Evolutionary conservation across 2,113 vertebrate species (phyloP).

Genomic region (Tupaia chinensis): DNA sequence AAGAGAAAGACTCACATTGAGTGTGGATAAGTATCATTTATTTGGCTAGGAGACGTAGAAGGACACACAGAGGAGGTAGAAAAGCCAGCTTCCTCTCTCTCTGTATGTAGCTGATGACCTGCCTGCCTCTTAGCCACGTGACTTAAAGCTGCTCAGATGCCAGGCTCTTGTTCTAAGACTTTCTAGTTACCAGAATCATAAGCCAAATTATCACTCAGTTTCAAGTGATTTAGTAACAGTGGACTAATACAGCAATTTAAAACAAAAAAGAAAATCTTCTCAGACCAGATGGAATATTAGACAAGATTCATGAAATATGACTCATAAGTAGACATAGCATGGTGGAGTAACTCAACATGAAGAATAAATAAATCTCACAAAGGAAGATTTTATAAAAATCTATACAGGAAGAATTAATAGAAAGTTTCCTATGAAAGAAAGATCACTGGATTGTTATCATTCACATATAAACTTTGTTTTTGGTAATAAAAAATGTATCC

Average conservation of each 20-base stretch:
- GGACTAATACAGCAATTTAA: not conserved
- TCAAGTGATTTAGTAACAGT: no score
- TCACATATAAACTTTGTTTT: slow-evolving; percentile 9
- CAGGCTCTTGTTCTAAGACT: no score
- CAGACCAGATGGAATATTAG: not conserved
- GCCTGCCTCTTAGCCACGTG: no score
- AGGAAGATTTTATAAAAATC: not conserved
- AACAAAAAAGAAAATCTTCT: slow-evolving; percentile 23
- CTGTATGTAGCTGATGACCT: no score
- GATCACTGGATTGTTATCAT: not conserved
- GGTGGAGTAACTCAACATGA: not conserved
- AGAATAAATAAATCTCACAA: slow-evolving; percentile 20
- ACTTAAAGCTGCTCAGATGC: no score
- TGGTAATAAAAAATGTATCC: not conserved
- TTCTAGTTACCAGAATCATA: no score
- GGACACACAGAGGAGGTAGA: no score
- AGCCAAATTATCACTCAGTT: no score
- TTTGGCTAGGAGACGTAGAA: no score
- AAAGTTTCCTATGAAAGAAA: not conserved
- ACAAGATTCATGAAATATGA: slow-evolving; percentile 16
- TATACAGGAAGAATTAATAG: not conserved
- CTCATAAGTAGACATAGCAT: not conserved
- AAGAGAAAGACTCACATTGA: no score
- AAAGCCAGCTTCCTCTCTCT: no score
- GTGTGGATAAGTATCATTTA: no score